Percentiles rank a stretch among this genome's conserved stretches.
Evolutionary conservation across 2,797 vertebrate species (phyloP).

Genomic region (Echeneis naucrates): DNA sequence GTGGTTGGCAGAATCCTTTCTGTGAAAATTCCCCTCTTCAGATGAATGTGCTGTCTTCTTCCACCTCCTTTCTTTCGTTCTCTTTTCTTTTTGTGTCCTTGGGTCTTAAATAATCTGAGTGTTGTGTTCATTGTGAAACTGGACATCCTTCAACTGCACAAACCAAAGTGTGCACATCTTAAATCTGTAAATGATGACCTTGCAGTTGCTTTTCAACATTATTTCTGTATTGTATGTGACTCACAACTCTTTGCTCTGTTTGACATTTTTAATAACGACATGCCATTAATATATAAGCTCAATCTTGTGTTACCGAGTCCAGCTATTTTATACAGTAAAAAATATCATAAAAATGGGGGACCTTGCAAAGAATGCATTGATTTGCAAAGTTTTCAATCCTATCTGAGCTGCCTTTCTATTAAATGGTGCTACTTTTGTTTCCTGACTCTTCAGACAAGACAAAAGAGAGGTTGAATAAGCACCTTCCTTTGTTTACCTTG

Average conservation of each 20-base stretch:
- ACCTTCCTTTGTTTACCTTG: conserved; percentile 1
- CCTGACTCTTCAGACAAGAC: neutral
- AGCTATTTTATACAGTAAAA: too few relatives aligned
- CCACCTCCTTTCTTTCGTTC: conserved; percentile 9
- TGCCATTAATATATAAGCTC: neutral
- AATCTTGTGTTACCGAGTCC: neutral
- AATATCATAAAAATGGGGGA: neutral
- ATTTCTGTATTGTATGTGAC: neutral
- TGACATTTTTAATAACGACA: conserved; percentile 30
- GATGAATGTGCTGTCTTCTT: conserved; percentile 20
- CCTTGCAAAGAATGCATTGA: too few relatives aligned
- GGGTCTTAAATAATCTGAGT: conserved; percentile 26
- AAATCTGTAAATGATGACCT: neutral
- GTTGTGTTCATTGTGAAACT: neutral
- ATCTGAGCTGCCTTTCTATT: neutral
- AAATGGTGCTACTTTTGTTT: neutral
- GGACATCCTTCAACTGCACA: neutral
- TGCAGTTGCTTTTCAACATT: neutral
- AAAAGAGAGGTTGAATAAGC: neutral
- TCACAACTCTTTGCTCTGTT: neutral
- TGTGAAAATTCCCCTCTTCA: neutral
- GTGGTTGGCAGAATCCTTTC: conserved; percentile 30
- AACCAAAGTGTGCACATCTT: neutral
- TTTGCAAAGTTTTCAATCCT: neutral
- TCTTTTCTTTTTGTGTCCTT: conserved; percentile 16